Conservation (phyloP, 2,113 vertebrate genomes). For the Catagonus wagneri region DNA sequence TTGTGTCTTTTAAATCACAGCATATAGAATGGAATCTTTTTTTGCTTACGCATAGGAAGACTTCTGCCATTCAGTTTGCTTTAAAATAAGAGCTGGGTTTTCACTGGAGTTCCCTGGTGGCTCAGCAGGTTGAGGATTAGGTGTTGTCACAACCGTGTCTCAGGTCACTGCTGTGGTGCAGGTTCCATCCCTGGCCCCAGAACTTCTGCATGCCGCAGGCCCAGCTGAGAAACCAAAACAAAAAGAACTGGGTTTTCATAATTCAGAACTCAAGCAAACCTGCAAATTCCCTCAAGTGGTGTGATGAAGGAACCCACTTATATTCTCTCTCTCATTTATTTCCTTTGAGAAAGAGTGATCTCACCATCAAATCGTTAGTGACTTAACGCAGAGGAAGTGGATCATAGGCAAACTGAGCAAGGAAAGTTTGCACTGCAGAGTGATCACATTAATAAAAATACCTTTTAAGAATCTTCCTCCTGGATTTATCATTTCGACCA, state of each 20-base stretch:
- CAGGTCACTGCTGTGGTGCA: too few species aligned
- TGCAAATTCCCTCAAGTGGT: slow-evolving; percentile 30
- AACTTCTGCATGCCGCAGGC: too few species aligned
- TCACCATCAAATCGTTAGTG: slow-evolving; percentile 79
- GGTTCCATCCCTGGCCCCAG: too few species aligned
- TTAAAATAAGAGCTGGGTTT: neutral
- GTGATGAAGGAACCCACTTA: slow-evolving; percentile 30
- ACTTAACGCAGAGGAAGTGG: slow-evolving; percentile 84
- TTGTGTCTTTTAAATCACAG: neutral
- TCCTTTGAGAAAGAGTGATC: slow-evolving; percentile 84
- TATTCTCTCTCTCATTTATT: slow-evolving; percentile 72
- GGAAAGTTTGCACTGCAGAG: slow-evolving; percentile 68
- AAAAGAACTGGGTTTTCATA: neutral
- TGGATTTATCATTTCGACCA: slow-evolving; percentile 70
- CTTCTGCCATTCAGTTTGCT: neutral
- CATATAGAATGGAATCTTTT: neutral
- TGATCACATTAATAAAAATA: slow-evolving; percentile 78
- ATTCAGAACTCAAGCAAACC: neutral
- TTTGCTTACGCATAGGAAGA: neutral
- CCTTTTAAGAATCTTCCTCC: slow-evolving; percentile 77
- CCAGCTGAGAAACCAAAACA: too few species aligned
- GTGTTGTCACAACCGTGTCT: too few species aligned
- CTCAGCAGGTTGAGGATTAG: too few species aligned
- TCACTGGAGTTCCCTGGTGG: neutral
- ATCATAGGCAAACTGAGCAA: slow-evolving; percentile 82